Evolutionary conservation across 2,113 vertebrate species (phyloP), one percentile per base, ranked within the genome.

Genomic region (Laticauda colubrina): DNA sequence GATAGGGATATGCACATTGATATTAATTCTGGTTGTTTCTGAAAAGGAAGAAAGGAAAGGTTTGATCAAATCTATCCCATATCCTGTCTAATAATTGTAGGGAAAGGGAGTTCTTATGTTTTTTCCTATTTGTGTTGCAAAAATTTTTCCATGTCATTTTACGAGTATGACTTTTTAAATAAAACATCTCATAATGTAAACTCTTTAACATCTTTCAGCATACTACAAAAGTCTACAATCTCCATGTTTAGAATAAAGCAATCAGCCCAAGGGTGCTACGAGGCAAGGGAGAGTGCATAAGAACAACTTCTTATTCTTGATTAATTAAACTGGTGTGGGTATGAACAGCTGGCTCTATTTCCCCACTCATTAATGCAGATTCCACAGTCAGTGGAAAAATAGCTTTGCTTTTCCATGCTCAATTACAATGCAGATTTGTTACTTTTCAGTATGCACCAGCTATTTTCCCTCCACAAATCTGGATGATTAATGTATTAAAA

Each of bases 391-490:
- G 51, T 51, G 29, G 12, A 43, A 89, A 56, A 89, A 89, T 26
- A 89, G 88, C 39, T 45, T 59, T 8, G 39, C 39, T 89, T 89
- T 90, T 43, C 10, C 91, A 92, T 64, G 48, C 87, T 69, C 86
- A 88, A 34, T 92, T 88, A 88, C 29, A 88, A 54, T 92, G 57
- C 91, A 92, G 85, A 92, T 91, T 86, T 48, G 75, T 86, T 91
- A 45, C 75, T 55, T 18, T 86, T 59, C 85, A 64, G 59, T 59
- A 69, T 92, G 55, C 85, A 64, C 29, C 53, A 39, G 61, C 45
- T 10, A 55, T 48, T 69, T 48, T 23, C 29, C 26, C n/a, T 51
- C 45, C 53, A 34, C 23, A 89, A 81, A 55, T 55, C 64, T 89
- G 64, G 18, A 15, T 43, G 85, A 92, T 88, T 88, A 54, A 88